Evolutionary conservation across 2,113 vertebrate genomes (phyloP).

Genomic region (Xyliphius kryptos): DNA sequence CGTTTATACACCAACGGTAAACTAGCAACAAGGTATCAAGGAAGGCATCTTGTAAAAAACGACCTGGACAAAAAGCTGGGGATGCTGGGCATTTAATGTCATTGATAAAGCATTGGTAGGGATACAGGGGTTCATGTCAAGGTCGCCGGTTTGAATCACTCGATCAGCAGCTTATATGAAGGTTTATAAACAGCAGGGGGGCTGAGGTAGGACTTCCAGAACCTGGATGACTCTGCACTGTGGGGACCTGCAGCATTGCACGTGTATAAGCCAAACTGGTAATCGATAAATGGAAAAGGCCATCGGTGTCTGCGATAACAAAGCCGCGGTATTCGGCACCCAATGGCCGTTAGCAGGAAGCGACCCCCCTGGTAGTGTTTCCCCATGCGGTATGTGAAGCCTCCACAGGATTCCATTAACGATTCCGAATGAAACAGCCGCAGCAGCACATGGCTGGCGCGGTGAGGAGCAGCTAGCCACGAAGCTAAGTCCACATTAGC

Average conservation of each 20-base stretch:
- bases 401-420: background rate
- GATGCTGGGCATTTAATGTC: no score
- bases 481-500: background rate
- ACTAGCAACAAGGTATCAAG: no score
- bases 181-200: no score
- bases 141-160: constrained; percentile 2
- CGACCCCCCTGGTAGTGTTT: background rate
- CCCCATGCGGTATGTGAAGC: background rate
- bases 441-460: background rate
- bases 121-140: background rate
- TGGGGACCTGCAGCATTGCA: no score
- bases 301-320: background rate
- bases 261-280: background rate
- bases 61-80: no score
- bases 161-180: background rate
- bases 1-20: no score
- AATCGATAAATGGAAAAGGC: background rate
- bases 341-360: background rate
- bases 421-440: background rate
- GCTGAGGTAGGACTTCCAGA: no score
- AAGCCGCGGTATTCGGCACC: background rate
- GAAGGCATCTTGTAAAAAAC: no score
- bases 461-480: no score
- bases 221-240: no score
- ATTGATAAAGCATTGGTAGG: background rate